These are phyloP conservation scores for Sinhomidia bicolor DNA, from an alignment of 2,888 invertebrate species.

Conservation along the genomic window DNA sequence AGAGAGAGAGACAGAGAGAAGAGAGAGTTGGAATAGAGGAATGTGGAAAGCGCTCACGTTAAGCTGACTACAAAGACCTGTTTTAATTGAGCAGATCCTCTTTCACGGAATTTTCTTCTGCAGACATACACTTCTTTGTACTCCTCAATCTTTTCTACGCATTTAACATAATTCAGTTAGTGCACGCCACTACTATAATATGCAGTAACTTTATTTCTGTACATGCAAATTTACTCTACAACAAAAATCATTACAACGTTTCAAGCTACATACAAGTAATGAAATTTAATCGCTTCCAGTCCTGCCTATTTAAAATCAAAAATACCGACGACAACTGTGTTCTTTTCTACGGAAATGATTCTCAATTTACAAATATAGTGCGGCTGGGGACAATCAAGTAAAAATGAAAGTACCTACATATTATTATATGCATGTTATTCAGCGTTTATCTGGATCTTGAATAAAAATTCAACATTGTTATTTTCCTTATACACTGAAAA, in stretches of 20 bases:
- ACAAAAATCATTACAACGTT: background rate
- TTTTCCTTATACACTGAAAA: background rate
- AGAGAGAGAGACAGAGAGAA: background rate
- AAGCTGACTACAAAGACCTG: background rate
- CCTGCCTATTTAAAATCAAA: too few relatives aligned
- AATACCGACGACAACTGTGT: too few relatives aligned
- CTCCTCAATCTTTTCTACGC: background rate
- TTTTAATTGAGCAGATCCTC: background rate
- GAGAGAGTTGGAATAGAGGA: background rate
- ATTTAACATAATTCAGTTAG: background rate
- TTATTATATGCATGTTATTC: too few relatives aligned
- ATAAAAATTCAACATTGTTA: too few relatives aligned
- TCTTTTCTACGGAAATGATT: constrained; percentile 43
- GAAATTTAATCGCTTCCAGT: constrained; percentile 10
- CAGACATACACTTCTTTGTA: too few relatives aligned
- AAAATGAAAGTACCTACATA: background rate
- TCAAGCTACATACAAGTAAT: background rate
- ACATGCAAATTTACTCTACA: background rate
- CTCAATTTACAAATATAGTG: background rate
- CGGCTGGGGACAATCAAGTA: background rate
- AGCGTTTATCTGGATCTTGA: too few relatives aligned
- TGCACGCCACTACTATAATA: too few relatives aligned
- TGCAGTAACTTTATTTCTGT: background rate
- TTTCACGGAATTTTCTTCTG: too few relatives aligned
- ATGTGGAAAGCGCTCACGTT: constrained; percentile 16